Evolutionary conservation across 2,113 vertebrate genomes (phyloP), one percentile per base, ranked within the genome.

Genomic region (Elephantulus edwardii): DNA sequence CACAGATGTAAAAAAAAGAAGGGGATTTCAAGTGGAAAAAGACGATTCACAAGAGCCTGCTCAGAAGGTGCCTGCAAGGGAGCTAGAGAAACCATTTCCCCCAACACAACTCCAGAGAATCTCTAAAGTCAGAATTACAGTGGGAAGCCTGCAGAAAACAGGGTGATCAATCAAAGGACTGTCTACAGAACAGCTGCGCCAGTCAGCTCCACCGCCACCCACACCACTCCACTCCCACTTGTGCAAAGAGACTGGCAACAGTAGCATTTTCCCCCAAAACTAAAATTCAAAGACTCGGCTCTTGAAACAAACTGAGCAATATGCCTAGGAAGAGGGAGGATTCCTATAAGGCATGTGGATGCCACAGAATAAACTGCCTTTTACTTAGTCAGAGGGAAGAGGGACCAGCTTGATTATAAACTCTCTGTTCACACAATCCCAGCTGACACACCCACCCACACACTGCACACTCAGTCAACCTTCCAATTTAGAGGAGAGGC

Each of bases 331-430:
- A 91, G 46, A 46, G 58, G 26, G 50, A 72, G 58, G 14, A 60
- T 33, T 86, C 56, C 60, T 58, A 33, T 62, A 2, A 19, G 66
- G 66, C 38, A 62, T 72, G 83, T 13, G 24, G n/a, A 68, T 26
- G 28, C 38, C 89, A 72, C 79, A 86, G 71, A 77, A 72, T 52
- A 54, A 46, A 72, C 30, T 38, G 40, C n/a, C 82, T 91, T 50
- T 83, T 60, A 42, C 42, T 86, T 84, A 89, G 76, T 77, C 60
- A 3, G 2, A 50, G 44, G 71, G 76, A n/a, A 86, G 66, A 42
- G 9, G 26, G 66, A 33, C 48, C 48, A 64, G 35, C 38, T 42
- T 77, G 60, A 14, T 74, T 87, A 4, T 13, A 22, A 35, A 48
- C 40, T 46, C 58, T 35, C 48, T 40, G 56, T 62, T 88, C 78